Evolutionary conservation across 1,140 invertebrate genomes (phyloP).

Genomic region (Drosophila paulistorum): DNA sequence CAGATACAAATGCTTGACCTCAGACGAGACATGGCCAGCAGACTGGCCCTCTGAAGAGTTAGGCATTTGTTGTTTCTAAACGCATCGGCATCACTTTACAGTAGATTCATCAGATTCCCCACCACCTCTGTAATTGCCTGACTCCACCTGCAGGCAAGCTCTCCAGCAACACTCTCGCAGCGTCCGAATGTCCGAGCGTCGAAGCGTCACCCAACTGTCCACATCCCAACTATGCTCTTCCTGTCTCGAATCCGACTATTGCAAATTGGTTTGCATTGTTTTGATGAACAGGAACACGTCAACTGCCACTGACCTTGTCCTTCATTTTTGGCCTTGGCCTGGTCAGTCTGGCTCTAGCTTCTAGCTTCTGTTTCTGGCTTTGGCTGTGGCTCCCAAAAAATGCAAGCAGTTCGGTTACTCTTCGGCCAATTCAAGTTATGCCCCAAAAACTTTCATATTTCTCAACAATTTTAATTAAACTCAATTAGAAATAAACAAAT

Average conservation of each 20-base stretch:
- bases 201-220: background rate
- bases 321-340: conserved; percentile 19
- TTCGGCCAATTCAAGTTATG: background rate
- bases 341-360: background rate
- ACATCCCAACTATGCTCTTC: background rate
- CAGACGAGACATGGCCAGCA: background rate
- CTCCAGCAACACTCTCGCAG: too few relatives aligned
- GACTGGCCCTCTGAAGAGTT: conserved; percentile 7
- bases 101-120: background rate
- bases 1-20: conserved; percentile 7
- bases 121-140: background rate
- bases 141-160: background rate
- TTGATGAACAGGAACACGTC: conserved; percentile 19
- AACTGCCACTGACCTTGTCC: conserved; percentile 21
- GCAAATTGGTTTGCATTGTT: conserved; percentile 24
- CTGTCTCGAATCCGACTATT: conserved; percentile 16
- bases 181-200: background rate
- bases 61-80: conserved; percentile 8
- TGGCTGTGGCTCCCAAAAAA: conserved; percentile 9
- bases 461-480: too few relatives aligned
- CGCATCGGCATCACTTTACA: background rate
- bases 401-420: conserved; percentile 16
- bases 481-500: background rate
- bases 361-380: background rate
- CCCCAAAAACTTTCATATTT: background rate